These are phyloP conservation scores for Tympanoctomys barrerae DNA, from an alignment of 2,797 vertebrate species.

Conservation along the genomic window DNA sequence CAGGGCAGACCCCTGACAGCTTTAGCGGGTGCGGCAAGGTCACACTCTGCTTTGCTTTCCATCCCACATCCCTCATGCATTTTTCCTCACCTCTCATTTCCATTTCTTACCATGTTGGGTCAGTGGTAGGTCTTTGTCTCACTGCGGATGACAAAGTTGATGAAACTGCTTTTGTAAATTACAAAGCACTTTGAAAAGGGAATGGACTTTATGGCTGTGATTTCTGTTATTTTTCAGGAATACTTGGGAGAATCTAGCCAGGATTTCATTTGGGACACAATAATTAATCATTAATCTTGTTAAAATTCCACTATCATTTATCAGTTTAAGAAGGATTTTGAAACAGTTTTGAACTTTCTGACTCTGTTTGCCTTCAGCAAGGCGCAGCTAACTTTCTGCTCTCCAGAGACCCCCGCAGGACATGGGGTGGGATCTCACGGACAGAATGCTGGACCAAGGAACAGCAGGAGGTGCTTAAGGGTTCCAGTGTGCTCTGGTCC, in stretches of 20 bases:
- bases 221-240: neutral
- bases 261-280: neutral
- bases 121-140: neutral
- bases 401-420: neutral
- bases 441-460: neutral
- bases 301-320: neutral
- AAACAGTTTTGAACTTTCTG: neutral
- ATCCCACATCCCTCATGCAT: neutral
- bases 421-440: accelerated
- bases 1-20: neutral
- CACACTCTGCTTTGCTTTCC: neutral
- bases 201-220: neutral
- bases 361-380: neutral
- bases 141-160: neutral
- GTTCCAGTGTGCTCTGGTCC: accelerated
- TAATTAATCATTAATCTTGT: neutral
- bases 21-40: too few species aligned
- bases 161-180: neutral
- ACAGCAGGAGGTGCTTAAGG: accelerated
- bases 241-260: neutral
- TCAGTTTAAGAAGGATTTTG: neutral
- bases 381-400: neutral
- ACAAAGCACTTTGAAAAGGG: neutral
- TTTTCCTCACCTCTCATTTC: neutral
- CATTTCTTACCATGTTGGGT: neutral